Percentiles rank a stretch among this genome's conserved stretches.
phyloP scores from a whole-genome alignment of 2,797 vertebrate genomes.

The Poecilia wingei region DNA sequence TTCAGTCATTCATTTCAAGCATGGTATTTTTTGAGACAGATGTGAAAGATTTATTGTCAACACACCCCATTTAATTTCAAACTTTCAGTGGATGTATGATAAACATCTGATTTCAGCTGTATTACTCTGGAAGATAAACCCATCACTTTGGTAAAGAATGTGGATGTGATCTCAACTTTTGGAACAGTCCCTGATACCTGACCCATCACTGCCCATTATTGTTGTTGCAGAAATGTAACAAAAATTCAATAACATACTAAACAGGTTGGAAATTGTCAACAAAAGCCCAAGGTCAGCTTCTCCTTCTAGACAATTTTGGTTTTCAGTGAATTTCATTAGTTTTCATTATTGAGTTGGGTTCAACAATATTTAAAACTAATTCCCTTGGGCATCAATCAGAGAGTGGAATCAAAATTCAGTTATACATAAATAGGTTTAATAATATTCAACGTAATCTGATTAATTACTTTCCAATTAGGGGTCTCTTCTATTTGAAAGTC shows the following conservation, averaged over 20 bases:
- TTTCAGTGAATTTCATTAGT: not conserved
- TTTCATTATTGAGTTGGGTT: not conserved
- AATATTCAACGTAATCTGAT: not conserved
- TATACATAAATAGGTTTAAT: not conserved
- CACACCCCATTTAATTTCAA: not conserved
- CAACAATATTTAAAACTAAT: not conserved
- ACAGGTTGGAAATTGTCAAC: not conserved
- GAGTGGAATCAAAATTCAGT: not conserved
- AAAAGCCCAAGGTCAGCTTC: not conserved
- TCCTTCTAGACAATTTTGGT: not conserved
- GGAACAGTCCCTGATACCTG: no score
- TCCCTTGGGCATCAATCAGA: not conserved
- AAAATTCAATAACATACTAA: not conserved
- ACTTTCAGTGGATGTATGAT: not conserved
- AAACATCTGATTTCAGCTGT: not conserved
- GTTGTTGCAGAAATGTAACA: not conserved
- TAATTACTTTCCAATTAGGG: not conserved
- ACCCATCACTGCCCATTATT: not conserved
- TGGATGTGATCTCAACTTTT: not conserved
- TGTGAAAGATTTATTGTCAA: not conserved
- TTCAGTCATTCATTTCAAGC: not conserved
- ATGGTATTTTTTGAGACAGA: not conserved
- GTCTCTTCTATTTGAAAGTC: not conserved
- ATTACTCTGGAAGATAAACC: not conserved
- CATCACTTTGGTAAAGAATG: not conserved